phyloP scores from a whole-genome alignment of 2,113 vertebrate species.

The Gobiocypris rarus region DNA sequence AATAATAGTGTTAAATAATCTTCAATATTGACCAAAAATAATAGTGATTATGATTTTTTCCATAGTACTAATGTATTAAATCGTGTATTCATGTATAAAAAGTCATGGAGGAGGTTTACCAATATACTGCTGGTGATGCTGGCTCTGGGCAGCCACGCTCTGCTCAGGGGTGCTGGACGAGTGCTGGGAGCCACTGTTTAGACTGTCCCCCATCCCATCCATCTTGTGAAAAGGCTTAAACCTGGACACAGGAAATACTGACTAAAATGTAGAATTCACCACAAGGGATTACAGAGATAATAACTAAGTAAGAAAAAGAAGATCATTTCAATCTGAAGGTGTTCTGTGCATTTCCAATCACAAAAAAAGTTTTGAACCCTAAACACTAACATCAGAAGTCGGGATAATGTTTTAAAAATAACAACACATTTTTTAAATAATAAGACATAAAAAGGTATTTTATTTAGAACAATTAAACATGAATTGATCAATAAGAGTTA shows the following conservation, averaged over 20 bases:
- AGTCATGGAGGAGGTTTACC: slow-evolving; percentile 74
- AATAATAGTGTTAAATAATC: too few species aligned
- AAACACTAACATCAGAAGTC: neutral
- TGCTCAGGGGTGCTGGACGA: slow-evolving; percentile 84
- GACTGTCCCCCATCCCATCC: slow-evolving; percentile 83
- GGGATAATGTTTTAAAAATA: neutral
- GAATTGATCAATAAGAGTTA: neutral
- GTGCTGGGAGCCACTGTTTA: slow-evolving; percentile 81
- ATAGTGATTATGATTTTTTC: too few species aligned
- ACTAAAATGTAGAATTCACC: slow-evolving; percentile 24
- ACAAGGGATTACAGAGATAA: neutral
- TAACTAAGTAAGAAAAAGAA: neutral
- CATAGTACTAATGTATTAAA: too few species aligned
- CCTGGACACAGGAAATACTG: slow-evolving; percentile 65
- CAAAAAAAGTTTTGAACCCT: neutral
- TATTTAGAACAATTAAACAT: neutral
- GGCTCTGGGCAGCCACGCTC: slow-evolving; percentile 89
- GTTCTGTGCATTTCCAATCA: neutral
- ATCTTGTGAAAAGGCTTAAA: slow-evolving; percentile 93
- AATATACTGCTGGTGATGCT: slow-evolving; percentile 97
- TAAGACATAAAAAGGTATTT: neutral
- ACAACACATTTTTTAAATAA: neutral
- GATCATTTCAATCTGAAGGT: neutral
- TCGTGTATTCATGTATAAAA: too few species aligned
- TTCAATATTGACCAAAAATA: too few species aligned